Percentiles rank a stretch among this genome's conserved stretches.
These are phyloP conservation scores for Gnatocerus cornutus DNA, from an alignment of 2,888 invertebrate species.

Conservation along the genomic window DNA sequence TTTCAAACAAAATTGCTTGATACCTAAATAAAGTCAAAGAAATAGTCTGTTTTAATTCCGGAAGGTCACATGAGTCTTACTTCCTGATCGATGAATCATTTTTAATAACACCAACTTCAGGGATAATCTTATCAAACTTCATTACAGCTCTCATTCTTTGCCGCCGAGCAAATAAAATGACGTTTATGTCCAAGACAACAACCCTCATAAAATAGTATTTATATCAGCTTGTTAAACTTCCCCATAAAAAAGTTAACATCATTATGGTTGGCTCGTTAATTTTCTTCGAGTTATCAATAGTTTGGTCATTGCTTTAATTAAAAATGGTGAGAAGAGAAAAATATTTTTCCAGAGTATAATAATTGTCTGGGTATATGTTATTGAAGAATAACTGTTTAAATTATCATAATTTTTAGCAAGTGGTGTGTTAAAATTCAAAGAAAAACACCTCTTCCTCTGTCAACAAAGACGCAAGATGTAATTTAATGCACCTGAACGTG, in stretches of 20 bases:
- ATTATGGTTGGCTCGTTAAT: conserved; percentile 24
- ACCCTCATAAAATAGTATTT: conserved; percentile 33
- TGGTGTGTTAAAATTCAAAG: background rate
- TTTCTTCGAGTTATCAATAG: background rate
- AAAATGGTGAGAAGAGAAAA: too few relatives aligned
- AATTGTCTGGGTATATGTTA: conserved; percentile 4
- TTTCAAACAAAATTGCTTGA: too few relatives aligned
- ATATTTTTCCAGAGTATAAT: background rate
- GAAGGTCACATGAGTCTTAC: background rate
- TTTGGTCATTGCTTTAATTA: too few relatives aligned
- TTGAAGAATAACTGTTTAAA: conserved; percentile 17
- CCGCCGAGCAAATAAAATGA: conserved; percentile 19
- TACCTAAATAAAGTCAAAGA: too few relatives aligned
- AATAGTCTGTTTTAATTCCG: too few relatives aligned
- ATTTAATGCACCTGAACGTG: conserved; percentile 20
- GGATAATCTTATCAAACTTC: conserved; percentile 7
- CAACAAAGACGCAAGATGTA: conserved; percentile 10
- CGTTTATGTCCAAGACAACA: conserved; percentile 24
- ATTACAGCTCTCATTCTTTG: conserved; percentile 7
- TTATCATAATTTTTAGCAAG: conserved; percentile 14
- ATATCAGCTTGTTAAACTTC: conserved; percentile 21
- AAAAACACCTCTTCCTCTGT: background rate
- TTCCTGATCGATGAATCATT: background rate
- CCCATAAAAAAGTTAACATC: conserved; percentile 16
- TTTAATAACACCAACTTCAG: background rate